Percentiles rank a stretch among this genome's conserved stretches.
phyloP scores from a whole-genome alignment of 2,888 invertebrate genomes.

The Leucophenga montana region DNA sequence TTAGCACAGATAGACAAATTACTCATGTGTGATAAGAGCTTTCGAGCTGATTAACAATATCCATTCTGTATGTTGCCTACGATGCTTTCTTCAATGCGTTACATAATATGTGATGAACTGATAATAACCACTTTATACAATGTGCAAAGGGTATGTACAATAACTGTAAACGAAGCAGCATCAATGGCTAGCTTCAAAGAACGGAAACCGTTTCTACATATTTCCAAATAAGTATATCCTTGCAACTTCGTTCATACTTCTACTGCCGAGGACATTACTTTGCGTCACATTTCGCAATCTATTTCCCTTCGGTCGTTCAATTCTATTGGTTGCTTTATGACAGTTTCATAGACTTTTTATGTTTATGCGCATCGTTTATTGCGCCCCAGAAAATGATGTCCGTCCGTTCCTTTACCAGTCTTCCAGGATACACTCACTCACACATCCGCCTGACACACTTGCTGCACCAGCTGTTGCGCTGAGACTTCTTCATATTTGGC shows the following conservation, averaged over 20 bases:
- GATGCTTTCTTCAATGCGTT: too few relatives aligned
- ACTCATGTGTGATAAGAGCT: too few relatives aligned
- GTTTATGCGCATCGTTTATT: conserved; percentile 63
- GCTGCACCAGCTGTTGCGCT: conserved; percentile 61
- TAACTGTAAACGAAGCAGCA: too few relatives aligned
- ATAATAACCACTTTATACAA: too few relatives aligned
- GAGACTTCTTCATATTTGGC: conserved; percentile 12
- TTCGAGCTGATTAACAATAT: too few relatives aligned
- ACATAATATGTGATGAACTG: too few relatives aligned
- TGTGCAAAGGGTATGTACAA: too few relatives aligned
- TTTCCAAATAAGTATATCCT: not conserved
- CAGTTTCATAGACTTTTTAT: conserved; percentile 67
- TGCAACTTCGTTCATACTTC: not conserved
- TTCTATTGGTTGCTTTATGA: conserved; percentile 67
- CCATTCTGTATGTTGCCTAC: too few relatives aligned
- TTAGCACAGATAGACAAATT: too few relatives aligned
- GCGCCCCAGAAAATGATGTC: conserved; percentile 36
- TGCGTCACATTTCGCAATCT: conserved; percentile 3
- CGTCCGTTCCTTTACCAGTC: too few relatives aligned
- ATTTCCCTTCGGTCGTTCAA: conserved; percentile 55
- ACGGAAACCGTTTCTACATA: not conserved
- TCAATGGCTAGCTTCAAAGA: not conserved
- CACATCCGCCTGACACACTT: not conserved
- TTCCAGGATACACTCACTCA: too few relatives aligned
- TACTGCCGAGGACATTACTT: not conserved